Evolutionary conservation across 1,140 invertebrate genomes (phyloP), one percentile per base, ranked within the genome.

Genomic region (Heliconius nattereri): DNA sequence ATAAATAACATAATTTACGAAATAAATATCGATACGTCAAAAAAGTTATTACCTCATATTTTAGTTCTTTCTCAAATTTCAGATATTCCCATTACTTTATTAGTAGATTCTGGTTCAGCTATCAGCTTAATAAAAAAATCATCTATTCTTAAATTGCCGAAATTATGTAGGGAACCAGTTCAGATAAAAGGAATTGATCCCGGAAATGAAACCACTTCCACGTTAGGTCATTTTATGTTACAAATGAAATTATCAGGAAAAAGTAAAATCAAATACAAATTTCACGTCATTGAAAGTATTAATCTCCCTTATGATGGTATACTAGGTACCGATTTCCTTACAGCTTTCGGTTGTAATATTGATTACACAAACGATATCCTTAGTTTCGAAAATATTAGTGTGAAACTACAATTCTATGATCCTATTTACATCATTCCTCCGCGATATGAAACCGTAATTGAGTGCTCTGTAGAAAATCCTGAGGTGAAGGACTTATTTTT

Each of bases 71-170:
- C 19, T 16, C 71, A 72, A 72, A 13, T 72, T 29, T 72, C 71
- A 35, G 71, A 32, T 20, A 3, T 16, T 19, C 71, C 71, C 32
- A 26, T 72, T 32, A 20, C 71, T 19, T 35, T 72, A 72, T 37
- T 72, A 72, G 71, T 72, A 72, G 71, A 72, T 35, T 72, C 32
- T 7, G 71, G 71, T 72, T 72, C 71, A 72, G 71, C 71, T 26
- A 35, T 72, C 16, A 26, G 71, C 16, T 20, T 72, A 35, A 72
- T 72, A 72, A 72, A 72, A 16, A 20, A 35, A 72, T 72, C 71
- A 8, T 26, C n/a, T 35, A 72, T 72, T 20, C 3, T 2, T 13
- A 72, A 72, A 72, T 26, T 26, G 29, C 29, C 9, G 29, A 72
- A 37, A 29, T 8, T 72, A 29, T 20, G 16, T 35, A 72, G 7